Base-by-base conservation (phyloP, 2,113 vertebrate species). In the Cyphomyrus plagiostoma region DNA sequence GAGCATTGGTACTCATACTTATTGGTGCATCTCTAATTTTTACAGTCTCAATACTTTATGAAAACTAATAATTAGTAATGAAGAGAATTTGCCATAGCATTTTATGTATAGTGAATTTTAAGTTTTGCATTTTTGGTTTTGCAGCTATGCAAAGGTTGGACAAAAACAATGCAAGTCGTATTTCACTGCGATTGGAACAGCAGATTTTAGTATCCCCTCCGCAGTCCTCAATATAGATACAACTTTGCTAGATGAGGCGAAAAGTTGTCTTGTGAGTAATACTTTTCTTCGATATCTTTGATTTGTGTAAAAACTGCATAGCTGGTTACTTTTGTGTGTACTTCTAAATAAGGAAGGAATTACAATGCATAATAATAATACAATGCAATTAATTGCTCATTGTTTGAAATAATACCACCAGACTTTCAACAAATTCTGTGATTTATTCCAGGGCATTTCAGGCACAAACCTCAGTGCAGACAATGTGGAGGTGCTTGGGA, bases 171-270 rank as follows among this genome's bases (percentile, higher is more conserved):
- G 93, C 89, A 87, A 21, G 1, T 80, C 91, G 15, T 93, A 93
- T 89, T 93, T 93, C 83, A 89, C 35, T 8, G 56, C 84, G 70
- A 42, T 89, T 19, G 92, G 91, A 48, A 4, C 21, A 45, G 91
- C 93, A 89, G 90, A 92, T 91, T 91, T 93, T 89, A 87, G 84
- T 5, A n/a, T 91, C 53, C 83, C 87, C 5, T 92, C 90, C 19
- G 45, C n/a, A 3, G 49, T 90, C 8, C 89, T 92, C 66, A 89
- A 88, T 17, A 89, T 42, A 89, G 11, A 80, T 4, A 53, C 56
- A 1, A 53, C 13, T 26, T 48, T 92, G 66, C 89, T 91, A 53
- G 87, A 17, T 0, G 91, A 92, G 86, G 91, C 90, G 4, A 30
- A 49, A 66, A 49, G 52, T 1, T 93, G 93, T 58, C 89, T 93